These are phyloP conservation scores for Pogonognathellus flavescens DNA, from an alignment of 1,140 invertebrate species.

Conservation along the genomic window DNA sequence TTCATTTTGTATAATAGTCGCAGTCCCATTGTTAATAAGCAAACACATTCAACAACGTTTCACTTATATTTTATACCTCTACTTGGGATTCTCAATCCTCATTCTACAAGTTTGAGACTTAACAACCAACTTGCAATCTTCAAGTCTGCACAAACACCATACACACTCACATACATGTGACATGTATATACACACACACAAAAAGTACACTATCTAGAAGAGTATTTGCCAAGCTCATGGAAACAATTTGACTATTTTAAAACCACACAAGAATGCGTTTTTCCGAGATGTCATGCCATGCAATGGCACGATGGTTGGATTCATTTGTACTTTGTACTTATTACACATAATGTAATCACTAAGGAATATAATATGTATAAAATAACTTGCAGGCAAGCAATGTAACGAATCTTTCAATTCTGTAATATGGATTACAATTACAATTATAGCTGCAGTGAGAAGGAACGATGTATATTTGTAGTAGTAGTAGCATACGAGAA, in stretches of 20 bases:
- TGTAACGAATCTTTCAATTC: no score
- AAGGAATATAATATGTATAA: background rate
- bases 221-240: conserved; percentile 29
- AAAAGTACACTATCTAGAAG: background rate
- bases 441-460: no score
- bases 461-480: no score
- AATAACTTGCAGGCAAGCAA: no score
- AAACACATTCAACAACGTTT: conserved; percentile 18
- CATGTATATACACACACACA: background rate
- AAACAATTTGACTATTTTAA: conserved; percentile 48
- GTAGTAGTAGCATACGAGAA: no score
- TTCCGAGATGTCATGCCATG: conserved; percentile 42
- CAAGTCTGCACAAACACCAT: background rate
- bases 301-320: background rate
- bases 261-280: conserved; percentile 46
- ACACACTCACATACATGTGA: background rate
- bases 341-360: background rate
- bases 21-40: conserved; percentile 20
- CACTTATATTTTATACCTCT: background rate
- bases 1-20: conserved; percentile 4
- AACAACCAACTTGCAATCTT: background rate
- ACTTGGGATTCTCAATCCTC: background rate
- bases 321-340: background rate
- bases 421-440: no score
- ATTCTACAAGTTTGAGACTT: background rate